Conservation (phyloP, 2,888 invertebrate species). For the Papilio demoleus region DNA sequence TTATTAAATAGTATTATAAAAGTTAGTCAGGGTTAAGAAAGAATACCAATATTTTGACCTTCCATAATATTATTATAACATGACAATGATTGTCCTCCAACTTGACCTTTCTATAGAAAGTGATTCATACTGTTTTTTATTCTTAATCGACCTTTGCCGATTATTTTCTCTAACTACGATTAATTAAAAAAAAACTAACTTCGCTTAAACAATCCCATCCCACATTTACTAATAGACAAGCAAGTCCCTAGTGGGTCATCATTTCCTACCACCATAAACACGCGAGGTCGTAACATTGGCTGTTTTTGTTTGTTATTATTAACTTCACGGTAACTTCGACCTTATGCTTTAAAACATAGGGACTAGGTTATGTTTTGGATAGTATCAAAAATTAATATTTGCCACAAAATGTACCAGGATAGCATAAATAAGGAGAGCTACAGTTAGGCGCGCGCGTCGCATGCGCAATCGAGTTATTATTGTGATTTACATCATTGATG, state of each 20-base stretch:
- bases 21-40: neutral
- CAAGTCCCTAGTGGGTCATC: slow-evolving; percentile 26
- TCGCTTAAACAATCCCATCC: slow-evolving; percentile 45
- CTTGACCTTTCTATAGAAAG: neutral
- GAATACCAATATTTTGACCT: neutral
- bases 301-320: slow-evolving; percentile 4
- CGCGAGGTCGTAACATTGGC: slow-evolving; percentile 20
- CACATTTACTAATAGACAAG: slow-evolving; percentile 10
- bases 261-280: slow-evolving; percentile 35
- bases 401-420: slow-evolving; percentile 23
- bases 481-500: slow-evolving; percentile 61
- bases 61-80: neutral
- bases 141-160: too few species aligned
- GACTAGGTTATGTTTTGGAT: neutral
- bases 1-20: too few species aligned
- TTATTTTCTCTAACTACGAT: too few species aligned
- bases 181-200: slow-evolving; percentile 46
- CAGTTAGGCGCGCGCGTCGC: slow-evolving; percentile 70
- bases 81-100: neutral
- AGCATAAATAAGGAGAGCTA: slow-evolving; percentile 63
- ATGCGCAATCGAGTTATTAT: slow-evolving; percentile 68
- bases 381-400: slow-evolving; percentile 30
- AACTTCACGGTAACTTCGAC: slow-evolving; percentile 9
- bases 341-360: neutral
- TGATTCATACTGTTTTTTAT: neutral